These are phyloP conservation scores for Hyperopisus bebe DNA, from an alignment of 2,113 vertebrate genomes.

Conservation along the genomic window DNA sequence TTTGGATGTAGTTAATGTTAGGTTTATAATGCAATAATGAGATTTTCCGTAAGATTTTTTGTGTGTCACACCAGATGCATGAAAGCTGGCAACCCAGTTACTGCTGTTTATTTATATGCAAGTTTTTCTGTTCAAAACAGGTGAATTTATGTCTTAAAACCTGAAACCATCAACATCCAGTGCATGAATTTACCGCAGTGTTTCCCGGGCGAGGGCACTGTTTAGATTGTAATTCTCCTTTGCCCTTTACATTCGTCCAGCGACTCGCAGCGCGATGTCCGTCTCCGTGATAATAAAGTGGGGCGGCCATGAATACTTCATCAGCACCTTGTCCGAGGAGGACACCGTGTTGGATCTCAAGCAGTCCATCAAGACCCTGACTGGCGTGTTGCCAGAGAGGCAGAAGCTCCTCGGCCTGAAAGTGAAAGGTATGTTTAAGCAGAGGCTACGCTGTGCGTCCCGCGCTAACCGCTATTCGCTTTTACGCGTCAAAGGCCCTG, in stretches of 20 bases:
- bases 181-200: background rate
- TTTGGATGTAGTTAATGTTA: too few species aligned
- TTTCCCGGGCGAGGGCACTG: background rate
- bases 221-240: background rate
- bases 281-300: slow-evolving; percentile 98
- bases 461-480: background rate
- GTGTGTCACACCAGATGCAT: too few species aligned
- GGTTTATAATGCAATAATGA: too few species aligned
- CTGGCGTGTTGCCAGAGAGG: slow-evolving; percentile 90
- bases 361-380: slow-evolving; percentile 90
- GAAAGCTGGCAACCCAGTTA: background rate
- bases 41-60: too few species aligned
- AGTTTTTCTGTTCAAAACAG: background rate
- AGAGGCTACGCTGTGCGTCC: background rate
- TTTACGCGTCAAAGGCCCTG: background rate
- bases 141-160: background rate
- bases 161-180: background rate
- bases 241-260: background rate
- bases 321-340: slow-evolving; percentile 90
- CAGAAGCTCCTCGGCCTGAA: slow-evolving; percentile 94
- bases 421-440: slow-evolving; percentile 76
- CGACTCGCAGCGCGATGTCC: slow-evolving; percentile 67
- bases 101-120: background rate
- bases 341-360: slow-evolving; percentile 95
- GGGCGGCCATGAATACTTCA: slow-evolving; percentile 94